phyloP scores from a whole-genome alignment of 1,140 invertebrate species.

The Globodera ellingtonae region DNA sequence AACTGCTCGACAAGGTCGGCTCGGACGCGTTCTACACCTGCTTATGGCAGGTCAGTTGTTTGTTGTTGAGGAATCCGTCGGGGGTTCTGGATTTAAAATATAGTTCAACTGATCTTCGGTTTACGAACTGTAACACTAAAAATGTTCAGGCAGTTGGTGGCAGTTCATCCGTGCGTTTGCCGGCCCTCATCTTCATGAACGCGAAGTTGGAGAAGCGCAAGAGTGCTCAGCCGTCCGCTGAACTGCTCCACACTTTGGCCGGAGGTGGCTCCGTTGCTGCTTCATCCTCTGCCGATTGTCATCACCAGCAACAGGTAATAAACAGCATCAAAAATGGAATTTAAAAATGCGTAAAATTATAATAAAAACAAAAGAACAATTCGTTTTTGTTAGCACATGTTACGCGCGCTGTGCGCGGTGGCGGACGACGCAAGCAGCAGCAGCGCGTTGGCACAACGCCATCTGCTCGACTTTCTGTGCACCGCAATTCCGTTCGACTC shows the following conservation, averaged over 20 bases:
- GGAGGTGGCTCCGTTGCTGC: slow-evolving; percentile 56
- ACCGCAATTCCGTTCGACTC: slow-evolving; percentile 84
- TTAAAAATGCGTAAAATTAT: not conserved
- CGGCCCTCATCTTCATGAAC: slow-evolving; percentile 80
- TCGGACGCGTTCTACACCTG: slow-evolving; percentile 81
- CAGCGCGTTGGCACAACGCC: slow-evolving; percentile 80
- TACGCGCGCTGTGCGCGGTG: slow-evolving; percentile 64
- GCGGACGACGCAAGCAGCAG: slow-evolving; percentile 76
- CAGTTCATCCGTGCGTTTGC: slow-evolving; percentile 80
- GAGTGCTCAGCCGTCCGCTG: slow-evolving; percentile 73
- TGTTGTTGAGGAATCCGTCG: not conserved
- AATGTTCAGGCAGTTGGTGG: slow-evolving; percentile 73
- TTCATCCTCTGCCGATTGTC: slow-evolving; percentile 2
- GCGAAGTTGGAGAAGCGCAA: slow-evolving; percentile 81
- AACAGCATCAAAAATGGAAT: not conserved
- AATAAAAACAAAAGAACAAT: not conserved
- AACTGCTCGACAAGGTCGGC: slow-evolving; percentile 80
- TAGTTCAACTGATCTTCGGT: slow-evolving; percentile 11
- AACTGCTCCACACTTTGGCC: slow-evolving; percentile 83
- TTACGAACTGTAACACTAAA: not conserved
- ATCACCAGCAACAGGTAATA: slow-evolving; percentile 3
- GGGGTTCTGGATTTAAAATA: not conserved
- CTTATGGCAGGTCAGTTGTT: slow-evolving; percentile 75
- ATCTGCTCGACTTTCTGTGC: slow-evolving; percentile 81
- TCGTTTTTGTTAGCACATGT: slow-evolving; percentile 75